Conservation (phyloP, 2,888 invertebrate genomes). For the Drosophila crucigera region DNA sequence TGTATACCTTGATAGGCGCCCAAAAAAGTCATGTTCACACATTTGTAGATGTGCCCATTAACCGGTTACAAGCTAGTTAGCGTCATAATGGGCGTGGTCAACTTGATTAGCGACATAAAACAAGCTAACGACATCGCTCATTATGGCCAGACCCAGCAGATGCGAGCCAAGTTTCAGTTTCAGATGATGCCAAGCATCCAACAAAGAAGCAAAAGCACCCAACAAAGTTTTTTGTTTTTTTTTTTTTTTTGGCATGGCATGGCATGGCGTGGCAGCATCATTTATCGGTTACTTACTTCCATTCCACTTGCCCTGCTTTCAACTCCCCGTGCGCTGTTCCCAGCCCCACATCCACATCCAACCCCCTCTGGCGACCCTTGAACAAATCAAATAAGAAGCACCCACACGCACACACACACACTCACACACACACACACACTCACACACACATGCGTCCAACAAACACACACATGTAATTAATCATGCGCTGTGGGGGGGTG, state of each 20-base stretch:
- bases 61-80: slow-evolving; percentile 14
- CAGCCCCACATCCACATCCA: neutral
- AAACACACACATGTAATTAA: slow-evolving; percentile 58
- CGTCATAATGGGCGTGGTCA: slow-evolving; percentile 43
- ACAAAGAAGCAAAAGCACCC: slow-evolving; percentile 15
- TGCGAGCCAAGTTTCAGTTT: slow-evolving; percentile 22
- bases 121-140: slow-evolving; percentile 73
- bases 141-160: slow-evolving; percentile 45
- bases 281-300: slow-evolving; percentile 49
- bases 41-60: neutral
- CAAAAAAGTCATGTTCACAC: neutral
- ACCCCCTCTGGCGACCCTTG: neutral
- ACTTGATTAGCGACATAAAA: slow-evolving; percentile 75
- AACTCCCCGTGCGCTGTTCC: neutral
- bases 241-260: neutral
- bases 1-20: neutral
- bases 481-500: slow-evolving; percentile 50
- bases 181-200: neutral
- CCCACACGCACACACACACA: neutral
- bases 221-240: neutral
- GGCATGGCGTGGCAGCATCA: slow-evolving; percentile 25
- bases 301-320: neutral
- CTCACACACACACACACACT: slow-evolving; percentile 21
- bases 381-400: slow-evolving; percentile 2
- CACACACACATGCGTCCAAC: neutral